Evolutionary conservation across 2,888 invertebrate genomes (phyloP).

Genomic region (Eledona agricola): DNA sequence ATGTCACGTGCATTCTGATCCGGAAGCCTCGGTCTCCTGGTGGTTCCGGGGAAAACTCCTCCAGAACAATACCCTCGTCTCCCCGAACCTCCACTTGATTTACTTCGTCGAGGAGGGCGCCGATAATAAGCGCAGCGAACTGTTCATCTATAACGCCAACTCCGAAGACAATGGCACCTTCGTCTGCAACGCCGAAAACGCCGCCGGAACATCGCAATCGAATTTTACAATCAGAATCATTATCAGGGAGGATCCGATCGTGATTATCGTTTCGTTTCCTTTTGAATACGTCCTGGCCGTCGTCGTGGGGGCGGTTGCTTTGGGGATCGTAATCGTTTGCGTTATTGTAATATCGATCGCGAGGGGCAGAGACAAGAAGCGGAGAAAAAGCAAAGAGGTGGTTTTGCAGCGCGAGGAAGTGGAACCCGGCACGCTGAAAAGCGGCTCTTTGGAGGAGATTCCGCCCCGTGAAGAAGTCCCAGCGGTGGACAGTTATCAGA

Average conservation of each 20-base stretch:
- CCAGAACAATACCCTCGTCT: constrained; percentile 77
- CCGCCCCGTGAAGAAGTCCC: constrained; percentile 36
- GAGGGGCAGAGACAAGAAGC: constrained; percentile 32
- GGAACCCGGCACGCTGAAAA: too few relatives aligned
- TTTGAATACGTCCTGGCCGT: constrained; percentile 75
- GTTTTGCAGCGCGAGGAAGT: constrained; percentile 4
- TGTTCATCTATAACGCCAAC: constrained; percentile 80
- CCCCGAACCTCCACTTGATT: constrained; percentile 72
- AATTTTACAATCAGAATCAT: constrained; percentile 85
- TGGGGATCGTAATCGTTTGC: constrained; percentile 71
- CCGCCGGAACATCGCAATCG: constrained; percentile 78
- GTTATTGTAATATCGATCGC: constrained; percentile 68
- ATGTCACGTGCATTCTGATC: constrained; percentile 82
- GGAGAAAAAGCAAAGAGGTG: constrained; percentile 58
- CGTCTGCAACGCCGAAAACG: constrained; percentile 84
- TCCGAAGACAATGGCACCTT: constrained; percentile 86
- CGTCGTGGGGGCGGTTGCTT: constrained; percentile 70
- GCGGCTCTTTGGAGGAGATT: constrained; percentile 36
- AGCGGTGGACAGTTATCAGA: too few relatives aligned
- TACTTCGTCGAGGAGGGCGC: constrained; percentile 77
- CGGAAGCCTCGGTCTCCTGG: constrained; percentile 85
- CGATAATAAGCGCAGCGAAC: constrained; percentile 79
- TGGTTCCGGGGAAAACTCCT: constrained; percentile 82
- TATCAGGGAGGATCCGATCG: constrained; percentile 76
- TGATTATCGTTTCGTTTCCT: constrained; percentile 70